Conservation (phyloP, 2,888 invertebrate species). For the Netelia inedita region DNA sequence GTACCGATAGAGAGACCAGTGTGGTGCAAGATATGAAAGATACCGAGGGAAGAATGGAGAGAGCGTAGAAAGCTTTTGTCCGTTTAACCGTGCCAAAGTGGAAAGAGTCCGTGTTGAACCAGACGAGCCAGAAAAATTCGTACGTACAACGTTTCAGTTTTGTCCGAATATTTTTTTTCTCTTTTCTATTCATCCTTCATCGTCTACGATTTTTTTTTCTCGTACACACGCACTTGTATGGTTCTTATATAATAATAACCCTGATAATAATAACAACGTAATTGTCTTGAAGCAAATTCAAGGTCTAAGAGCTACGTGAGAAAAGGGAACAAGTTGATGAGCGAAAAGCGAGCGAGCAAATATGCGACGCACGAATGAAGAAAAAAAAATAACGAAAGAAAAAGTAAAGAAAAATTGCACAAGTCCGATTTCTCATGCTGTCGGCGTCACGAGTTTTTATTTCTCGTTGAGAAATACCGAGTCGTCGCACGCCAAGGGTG, state of each 20-base stretch:
- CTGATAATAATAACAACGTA: background rate
- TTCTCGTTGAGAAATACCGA: conserved; percentile 31
- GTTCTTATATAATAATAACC: too few species aligned
- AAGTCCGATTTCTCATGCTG: conserved; percentile 45
- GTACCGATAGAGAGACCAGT: conserved; percentile 3
- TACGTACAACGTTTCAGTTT: background rate
- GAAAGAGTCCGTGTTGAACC: conserved; percentile 50
- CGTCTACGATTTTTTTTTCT: background rate
- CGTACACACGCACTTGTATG: background rate
- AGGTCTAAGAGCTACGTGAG: background rate
- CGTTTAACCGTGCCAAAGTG: conserved; percentile 28
- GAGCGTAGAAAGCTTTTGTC: conserved; percentile 32
- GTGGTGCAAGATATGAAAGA: conserved; percentile 15
- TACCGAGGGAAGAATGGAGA: conserved; percentile 20
- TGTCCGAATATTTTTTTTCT: conserved; percentile 2
- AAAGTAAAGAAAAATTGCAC: conserved; percentile 16
- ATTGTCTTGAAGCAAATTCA: conserved; percentile 26
- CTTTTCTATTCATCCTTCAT: background rate
- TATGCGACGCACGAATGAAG: conserved; percentile 7
- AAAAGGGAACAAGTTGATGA: background rate
- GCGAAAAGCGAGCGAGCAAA: conserved; percentile 23
- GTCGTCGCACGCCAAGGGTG: conserved; percentile 24
- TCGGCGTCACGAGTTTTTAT: conserved; percentile 21
- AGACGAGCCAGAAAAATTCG: conserved; percentile 36
- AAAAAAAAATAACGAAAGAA: conserved; percentile 15